These are phyloP conservation scores for Steatocranus sp. DNA, from an alignment of 2,797 vertebrate genomes.

Conservation along the genomic window DNA sequence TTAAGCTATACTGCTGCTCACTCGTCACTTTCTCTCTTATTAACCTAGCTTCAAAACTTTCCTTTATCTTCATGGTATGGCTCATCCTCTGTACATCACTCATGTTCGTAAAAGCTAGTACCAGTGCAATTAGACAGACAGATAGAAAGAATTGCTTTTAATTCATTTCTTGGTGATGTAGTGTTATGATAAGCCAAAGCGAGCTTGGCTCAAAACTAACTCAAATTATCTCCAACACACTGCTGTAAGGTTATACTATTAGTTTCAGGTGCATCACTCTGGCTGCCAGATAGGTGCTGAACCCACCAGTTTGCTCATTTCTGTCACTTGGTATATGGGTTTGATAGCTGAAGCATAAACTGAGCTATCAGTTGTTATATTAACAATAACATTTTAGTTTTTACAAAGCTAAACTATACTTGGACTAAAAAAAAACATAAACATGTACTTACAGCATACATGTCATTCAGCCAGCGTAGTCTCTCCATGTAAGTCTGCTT, in stretches of 20 bases:
- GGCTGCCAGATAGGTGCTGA: background rate
- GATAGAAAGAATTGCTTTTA: background rate
- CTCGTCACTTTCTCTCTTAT: background rate
- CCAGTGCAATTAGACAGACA: background rate
- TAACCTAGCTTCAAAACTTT: fast-evolving
- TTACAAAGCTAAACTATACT: background rate
- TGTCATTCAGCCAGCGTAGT: background rate
- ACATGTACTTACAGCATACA: background rate
- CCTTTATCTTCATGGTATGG: background rate
- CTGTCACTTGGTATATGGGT: fast-evolving
- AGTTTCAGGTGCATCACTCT: background rate
- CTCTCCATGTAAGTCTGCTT: background rate
- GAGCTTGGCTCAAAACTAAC: background rate
- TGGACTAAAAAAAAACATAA: background rate
- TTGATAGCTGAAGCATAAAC: background rate
- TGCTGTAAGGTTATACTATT: background rate
- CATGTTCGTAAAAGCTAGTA: background rate
- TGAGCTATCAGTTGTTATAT: fast-evolving
- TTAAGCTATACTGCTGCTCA: fast-evolving
- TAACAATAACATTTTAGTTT: fast-evolving
- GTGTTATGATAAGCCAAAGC: background rate
- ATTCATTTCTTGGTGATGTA: background rate
- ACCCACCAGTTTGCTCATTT: background rate
- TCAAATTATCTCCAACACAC: background rate
- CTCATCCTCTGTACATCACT: background rate